These are phyloP conservation scores for Urocyon cinereoargenteus DNA, from an alignment of 2,797 vertebrate genomes.

Conservation along the genomic window DNA sequence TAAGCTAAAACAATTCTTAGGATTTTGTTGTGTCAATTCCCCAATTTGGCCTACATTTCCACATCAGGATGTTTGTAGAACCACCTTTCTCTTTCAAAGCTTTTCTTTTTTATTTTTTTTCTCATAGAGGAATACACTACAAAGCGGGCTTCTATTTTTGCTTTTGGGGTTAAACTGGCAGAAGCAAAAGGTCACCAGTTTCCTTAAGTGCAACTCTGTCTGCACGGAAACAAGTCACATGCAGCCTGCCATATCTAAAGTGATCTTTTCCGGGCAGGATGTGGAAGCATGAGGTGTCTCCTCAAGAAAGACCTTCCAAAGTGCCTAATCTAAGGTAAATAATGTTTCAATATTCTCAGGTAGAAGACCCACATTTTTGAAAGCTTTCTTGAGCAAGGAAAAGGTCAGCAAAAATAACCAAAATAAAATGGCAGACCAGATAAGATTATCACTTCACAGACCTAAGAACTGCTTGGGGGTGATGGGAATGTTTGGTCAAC, in stretches of 20 bases:
- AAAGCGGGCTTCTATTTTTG: background rate
- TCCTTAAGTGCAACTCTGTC: accelerated
- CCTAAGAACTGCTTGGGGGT: background rate
- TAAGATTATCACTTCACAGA: constrained; percentile 70
- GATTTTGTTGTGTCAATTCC: background rate
- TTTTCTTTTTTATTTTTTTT: background rate
- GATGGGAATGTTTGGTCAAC: background rate
- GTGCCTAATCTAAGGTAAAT: constrained; percentile 77
- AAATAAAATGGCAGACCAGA: constrained; percentile 63
- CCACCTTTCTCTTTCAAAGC: background rate
- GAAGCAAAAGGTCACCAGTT: background rate
- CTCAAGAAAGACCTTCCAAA: constrained; percentile 28
- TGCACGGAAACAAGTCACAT: too few species aligned
- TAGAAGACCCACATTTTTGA: constrained; percentile 65
- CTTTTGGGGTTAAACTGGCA: background rate
- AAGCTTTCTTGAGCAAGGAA: constrained; percentile 64
- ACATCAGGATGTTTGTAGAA: background rate
- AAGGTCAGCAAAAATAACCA: constrained; percentile 65
- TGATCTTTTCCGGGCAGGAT: background rate
- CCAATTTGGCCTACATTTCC: background rate
- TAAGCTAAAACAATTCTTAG: background rate
- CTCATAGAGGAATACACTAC: background rate
- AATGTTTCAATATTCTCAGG: constrained; percentile 45
- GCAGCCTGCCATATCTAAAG: background rate
- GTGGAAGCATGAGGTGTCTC: background rate